Conservation (phyloP, 2,797 vertebrate genomes). For the Gallinago nigripennis region DNA sequence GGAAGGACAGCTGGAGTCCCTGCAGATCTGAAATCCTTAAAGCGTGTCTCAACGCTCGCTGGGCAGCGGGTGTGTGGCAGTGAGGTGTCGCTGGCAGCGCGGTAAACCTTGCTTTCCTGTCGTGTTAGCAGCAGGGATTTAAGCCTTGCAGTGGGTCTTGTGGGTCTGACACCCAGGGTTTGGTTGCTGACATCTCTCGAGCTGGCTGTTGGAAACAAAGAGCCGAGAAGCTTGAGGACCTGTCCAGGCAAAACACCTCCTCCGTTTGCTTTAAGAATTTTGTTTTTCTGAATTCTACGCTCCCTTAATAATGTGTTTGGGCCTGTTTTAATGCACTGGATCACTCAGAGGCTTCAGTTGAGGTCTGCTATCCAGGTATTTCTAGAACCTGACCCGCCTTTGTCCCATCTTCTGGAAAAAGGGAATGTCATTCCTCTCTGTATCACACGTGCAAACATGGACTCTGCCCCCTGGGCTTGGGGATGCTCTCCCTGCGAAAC, state of each 20-base stretch:
- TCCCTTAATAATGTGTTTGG: conserved; percentile 7
- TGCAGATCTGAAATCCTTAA: not conserved
- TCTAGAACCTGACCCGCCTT: not conserved
- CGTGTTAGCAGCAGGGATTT: accelerated
- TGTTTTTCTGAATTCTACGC: conserved; percentile 42
- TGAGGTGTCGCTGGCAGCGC: not conserved
- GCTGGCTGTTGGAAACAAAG: not conserved
- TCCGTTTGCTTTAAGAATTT: conserved; percentile 33
- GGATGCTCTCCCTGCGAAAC: not conserved
- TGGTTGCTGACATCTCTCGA: not conserved
- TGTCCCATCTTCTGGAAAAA: not conserved
- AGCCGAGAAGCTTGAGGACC: not conserved
- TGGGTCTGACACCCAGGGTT: accelerated
- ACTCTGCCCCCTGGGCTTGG: not conserved
- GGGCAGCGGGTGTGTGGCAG: not conserved
- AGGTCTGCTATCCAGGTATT: not conserved
- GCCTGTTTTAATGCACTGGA: not conserved
- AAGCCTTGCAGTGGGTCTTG: not conserved
- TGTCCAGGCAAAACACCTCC: conserved; percentile 51
- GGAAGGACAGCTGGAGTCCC: not conserved
- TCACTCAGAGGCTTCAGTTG: not conserved
- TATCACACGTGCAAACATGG: accelerated
- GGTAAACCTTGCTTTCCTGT: not conserved
- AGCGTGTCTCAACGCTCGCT: not conserved
- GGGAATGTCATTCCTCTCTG: not conserved